Evolutionary conservation across 2,888 invertebrate genomes (phyloP), one percentile per base, ranked within the genome.

Genomic region (Pteria penguin): DNA sequence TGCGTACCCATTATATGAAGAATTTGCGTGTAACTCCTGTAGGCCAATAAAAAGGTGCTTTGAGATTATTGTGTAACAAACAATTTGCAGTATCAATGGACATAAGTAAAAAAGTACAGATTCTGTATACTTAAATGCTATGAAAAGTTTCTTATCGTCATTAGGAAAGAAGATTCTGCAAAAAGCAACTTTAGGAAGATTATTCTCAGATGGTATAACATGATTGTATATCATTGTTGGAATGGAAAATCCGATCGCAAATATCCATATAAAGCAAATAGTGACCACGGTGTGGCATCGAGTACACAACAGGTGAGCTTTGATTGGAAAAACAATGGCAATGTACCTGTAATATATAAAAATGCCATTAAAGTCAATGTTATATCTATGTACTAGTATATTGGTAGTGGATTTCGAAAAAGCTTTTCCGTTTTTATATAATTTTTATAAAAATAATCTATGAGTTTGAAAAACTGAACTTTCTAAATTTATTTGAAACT

Each of bases 301-400:
- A 58, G 90, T 91, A 81, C 92, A 92, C 67, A 91, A 73, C 32
- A 92, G 87, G 83, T 92, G 92, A 1, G 92, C 92, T 75, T 90
- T 88, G 72, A 92, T 90, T 3, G 92, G 92, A 71, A 91, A 91
- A 18, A 93, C 89, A 11, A 92, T 92, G 69, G 92, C 93, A n/a
- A 92, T 88, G 82, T 92, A 92, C 74, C 93, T 93, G 88, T 32
- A 88, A 87, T 14, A 45, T 14, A 18, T 14, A 45, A 45, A 14
- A 45, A 45, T 45, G 18, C 45, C n/a, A n/a, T n/a, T n/a, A n/a
- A n/a, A n/a, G n/a, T n/a, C n/a, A n/a, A n/a, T n/a, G n/a, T n/a
- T n/a, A n/a, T n/a, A n/a, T n/a, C n/a, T n/a, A n/a, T n/a, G n/a
- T n/a, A n/a, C n/a, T n/a, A n/a, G n/a, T n/a, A n/a, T n/a, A n/a